These are phyloP conservation scores for Adelphocoris suturalis DNA, from an alignment of 2,888 invertebrate species.

Conservation along the genomic window DNA sequence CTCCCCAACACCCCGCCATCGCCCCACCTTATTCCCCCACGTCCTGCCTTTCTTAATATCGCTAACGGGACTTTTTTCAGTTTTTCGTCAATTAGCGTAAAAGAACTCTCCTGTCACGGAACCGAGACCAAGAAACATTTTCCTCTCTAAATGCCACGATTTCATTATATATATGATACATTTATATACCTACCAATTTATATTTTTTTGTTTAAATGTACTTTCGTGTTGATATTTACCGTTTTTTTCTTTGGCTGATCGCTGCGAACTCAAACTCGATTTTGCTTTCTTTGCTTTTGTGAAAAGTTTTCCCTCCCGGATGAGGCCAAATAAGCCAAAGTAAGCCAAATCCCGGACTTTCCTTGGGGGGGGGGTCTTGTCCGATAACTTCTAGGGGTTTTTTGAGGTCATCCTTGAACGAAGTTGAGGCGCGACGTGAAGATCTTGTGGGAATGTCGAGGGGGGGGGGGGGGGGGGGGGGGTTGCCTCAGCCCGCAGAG, in stretches of 20 bases:
- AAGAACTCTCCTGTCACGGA: not conserved
- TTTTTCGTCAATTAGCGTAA: conserved; percentile 33
- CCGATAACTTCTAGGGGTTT: not conserved
- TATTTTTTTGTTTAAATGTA: not conserved
- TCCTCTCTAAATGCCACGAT: not conserved
- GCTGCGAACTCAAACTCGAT: not conserved
- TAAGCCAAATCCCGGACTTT: not conserved
- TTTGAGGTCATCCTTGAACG: conserved; percentile 42
- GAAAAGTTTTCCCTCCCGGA: not conserved
- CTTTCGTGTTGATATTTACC: not conserved
- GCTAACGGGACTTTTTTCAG: conserved; percentile 35
- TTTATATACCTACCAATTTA: too few relatives aligned
- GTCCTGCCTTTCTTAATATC: conserved; percentile 16
- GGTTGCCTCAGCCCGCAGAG: not conserved
- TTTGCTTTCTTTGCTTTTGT: not conserved
- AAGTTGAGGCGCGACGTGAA: conserved; percentile 8
- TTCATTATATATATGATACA: not conserved
- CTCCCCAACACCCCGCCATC: not conserved
- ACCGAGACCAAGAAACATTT: not conserved
- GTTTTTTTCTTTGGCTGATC: not conserved
- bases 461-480: not conserved
- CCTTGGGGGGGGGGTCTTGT: not conserved
- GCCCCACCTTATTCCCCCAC: conserved; percentile 41
- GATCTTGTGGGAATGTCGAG: not conserved
- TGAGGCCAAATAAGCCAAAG: not conserved